Evolutionary conservation across 1,140 invertebrate species (phyloP).

Genomic region (Drosophila nigromelanica): DNA sequence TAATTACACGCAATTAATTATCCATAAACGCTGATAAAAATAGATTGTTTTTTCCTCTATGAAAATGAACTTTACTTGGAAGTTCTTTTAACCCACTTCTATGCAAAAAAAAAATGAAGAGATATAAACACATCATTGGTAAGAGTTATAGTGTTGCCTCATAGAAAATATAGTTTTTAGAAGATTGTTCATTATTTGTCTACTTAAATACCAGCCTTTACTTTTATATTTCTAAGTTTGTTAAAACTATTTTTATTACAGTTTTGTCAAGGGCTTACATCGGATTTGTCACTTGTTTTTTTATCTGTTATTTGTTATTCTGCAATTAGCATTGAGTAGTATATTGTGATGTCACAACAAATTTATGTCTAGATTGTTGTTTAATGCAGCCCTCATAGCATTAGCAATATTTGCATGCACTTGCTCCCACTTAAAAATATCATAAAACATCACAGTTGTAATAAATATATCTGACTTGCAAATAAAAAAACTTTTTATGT

Average conservation of each 20-base stretch:
- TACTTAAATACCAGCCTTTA: too few species aligned
- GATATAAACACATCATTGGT: too few species aligned
- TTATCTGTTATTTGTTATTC: constrained; percentile 3
- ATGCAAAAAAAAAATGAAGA: not conserved
- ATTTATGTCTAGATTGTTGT: constrained; percentile 16
- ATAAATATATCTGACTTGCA: constrained; percentile 21
- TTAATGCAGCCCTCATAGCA: constrained; percentile 9
- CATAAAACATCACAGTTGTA: constrained; percentile 5
- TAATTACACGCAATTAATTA: constrained; percentile 35
- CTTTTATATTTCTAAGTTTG: too few species aligned
- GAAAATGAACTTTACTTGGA: not conserved
- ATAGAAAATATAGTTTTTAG: too few species aligned
- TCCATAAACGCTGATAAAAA: constrained; percentile 8
- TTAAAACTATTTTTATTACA: too few species aligned
- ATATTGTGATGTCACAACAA: constrained; percentile 10
- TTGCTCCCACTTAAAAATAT: constrained; percentile 25
- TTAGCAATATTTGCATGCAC: not conserved
- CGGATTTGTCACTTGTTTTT: too few species aligned
- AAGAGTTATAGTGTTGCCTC: too few species aligned
- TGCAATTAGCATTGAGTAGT: constrained; percentile 18
- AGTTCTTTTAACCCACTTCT: not conserved
- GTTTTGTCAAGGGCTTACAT: too few species aligned
- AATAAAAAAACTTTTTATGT: not conserved
- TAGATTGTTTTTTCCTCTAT: constrained; percentile 10
- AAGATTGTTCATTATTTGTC: too few species aligned